phyloP scores from a whole-genome alignment of 2,888 invertebrate genomes.

The Dasypolia templi region DNA sequence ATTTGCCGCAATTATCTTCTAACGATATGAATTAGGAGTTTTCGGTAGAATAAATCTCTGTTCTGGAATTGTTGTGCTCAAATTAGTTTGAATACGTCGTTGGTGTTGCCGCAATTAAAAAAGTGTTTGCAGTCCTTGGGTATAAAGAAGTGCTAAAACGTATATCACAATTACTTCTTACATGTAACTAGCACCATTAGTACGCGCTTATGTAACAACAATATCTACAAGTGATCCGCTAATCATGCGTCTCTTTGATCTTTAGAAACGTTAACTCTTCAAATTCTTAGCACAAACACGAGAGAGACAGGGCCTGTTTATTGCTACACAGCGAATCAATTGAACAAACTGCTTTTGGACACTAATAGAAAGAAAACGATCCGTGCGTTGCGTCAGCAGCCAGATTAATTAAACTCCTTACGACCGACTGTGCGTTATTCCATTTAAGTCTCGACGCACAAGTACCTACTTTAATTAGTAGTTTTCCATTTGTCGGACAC shows the following conservation, averaged over 20 bases:
- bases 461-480: constrained; percentile 87
- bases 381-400: constrained; percentile 81
- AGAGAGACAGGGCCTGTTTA: constrained; percentile 78
- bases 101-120: constrained; percentile 57
- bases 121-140: constrained; percentile 74
- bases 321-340: constrained; percentile 85
- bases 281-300: constrained; percentile 86
- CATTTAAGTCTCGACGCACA: constrained; percentile 81
- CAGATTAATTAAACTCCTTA: constrained; percentile 88
- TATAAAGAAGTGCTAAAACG: constrained; percentile 85
- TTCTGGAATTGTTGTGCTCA: constrained; percentile 53
- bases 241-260: constrained; percentile 80
- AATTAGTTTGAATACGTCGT: constrained; percentile 55
- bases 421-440: constrained; percentile 80
- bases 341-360: constrained; percentile 84
- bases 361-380: constrained; percentile 86
- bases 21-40: constrained; percentile 72
- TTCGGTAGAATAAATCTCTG: constrained; percentile 68
- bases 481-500: constrained; percentile 87
- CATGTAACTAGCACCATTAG: constrained; percentile 80
- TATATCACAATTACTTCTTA: constrained; percentile 81
- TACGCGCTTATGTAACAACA: constrained; percentile 83
- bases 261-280: constrained; percentile 84
- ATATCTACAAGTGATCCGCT: constrained; percentile 84
- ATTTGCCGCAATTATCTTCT: constrained; percentile 79